Evolutionary conservation across 2,113 vertebrate genomes (phyloP).

Genomic region (Odontophorus gujanensis): DNA sequence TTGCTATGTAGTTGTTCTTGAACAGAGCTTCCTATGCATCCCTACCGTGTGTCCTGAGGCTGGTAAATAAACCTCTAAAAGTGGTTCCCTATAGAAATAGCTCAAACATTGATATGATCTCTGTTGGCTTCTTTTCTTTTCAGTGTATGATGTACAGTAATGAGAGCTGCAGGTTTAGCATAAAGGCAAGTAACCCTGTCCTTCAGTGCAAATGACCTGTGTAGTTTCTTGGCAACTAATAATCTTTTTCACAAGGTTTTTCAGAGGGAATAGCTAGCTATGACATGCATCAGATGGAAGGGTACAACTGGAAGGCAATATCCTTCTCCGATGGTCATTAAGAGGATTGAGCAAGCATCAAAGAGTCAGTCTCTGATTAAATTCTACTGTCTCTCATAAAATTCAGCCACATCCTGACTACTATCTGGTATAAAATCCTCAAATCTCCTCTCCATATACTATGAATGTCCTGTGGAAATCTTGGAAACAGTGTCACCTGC

Average conservation of each 20-base stretch:
- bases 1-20: not conserved
- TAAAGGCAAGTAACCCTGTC: not conserved
- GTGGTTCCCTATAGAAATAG: not conserved
- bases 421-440: not conserved
- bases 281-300: not conserved
- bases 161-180: not conserved
- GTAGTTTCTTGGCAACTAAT: not conserved
- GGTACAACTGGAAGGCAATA: not conserved
- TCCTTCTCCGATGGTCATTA: not conserved
- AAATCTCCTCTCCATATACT: not conserved
- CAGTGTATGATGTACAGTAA: not conserved
- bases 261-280: not conserved
- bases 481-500: not conserved
- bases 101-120: not conserved
- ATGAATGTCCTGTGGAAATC: not conserved
- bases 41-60: not conserved
- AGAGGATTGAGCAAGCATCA: not conserved
- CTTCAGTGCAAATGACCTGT: not conserved
- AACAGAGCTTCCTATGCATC: not conserved
- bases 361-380: not conserved
- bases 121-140: not conserved
- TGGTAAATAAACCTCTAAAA: not conserved
- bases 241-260: not conserved
- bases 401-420: not conserved
- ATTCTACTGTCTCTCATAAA: not conserved